Conservation (phyloP, 2,113 vertebrate species). For the Oophaga pumilio region DNA sequence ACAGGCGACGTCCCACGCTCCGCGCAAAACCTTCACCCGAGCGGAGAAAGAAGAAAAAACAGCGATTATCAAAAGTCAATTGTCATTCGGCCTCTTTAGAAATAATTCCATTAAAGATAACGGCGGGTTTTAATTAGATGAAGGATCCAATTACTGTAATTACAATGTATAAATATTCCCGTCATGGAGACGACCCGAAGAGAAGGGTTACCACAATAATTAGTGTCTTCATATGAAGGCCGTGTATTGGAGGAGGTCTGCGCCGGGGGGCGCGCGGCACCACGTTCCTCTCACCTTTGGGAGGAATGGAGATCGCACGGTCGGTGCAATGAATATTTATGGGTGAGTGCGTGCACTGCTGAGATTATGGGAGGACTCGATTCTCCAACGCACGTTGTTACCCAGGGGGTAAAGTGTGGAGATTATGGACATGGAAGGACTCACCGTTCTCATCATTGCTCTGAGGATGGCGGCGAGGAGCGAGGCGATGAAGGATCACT, state of each 20-base stretch:
- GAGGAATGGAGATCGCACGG: conserved; percentile 80
- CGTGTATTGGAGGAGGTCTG: conserved; percentile 84
- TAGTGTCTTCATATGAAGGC: conserved; percentile 84
- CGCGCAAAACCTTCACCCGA: conserved; percentile 68
- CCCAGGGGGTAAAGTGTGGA: conserved; percentile 77
- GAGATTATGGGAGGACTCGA: conserved; percentile 80
- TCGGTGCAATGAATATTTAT: conserved; percentile 84
- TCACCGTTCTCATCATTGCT: conserved; percentile 77
- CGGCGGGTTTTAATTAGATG: conserved; percentile 84
- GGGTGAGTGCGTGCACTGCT: conserved; percentile 74
- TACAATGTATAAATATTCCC: conserved; percentile 79
- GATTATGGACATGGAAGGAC: conserved; percentile 79
- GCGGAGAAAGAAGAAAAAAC: conserved; percentile 66
- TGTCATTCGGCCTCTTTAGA: conserved; percentile 81
- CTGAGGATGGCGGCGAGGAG: not conserved
- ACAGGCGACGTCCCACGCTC: not conserved
- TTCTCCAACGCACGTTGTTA: conserved; percentile 76
- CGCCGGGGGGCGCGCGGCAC: conserved; percentile 81
- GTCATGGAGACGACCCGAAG: conserved; percentile 83
- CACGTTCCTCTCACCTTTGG: conserved; percentile 82
- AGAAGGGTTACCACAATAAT: conserved; percentile 83
- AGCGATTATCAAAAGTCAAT: conserved; percentile 80
- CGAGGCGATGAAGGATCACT: not conserved
- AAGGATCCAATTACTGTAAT: conserved; percentile 87
- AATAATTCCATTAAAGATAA: conserved; percentile 84